Conservation (phyloP, 1,140 invertebrate genomes). For the Battus philenor region DNA sequence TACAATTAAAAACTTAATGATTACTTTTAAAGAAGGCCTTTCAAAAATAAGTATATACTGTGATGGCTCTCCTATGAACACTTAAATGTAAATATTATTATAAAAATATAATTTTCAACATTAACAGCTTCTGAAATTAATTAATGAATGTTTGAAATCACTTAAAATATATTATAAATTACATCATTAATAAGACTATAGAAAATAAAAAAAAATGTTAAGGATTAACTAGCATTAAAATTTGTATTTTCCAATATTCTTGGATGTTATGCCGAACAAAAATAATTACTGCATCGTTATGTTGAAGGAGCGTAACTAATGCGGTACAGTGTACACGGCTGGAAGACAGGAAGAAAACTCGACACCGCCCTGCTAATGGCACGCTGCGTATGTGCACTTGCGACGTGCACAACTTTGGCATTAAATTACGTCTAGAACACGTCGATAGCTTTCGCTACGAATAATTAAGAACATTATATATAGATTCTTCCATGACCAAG, state of each 20-base stretch:
- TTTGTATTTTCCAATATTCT: neutral
- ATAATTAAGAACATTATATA: slow-evolving; percentile 11
- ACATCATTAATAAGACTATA: too few relatives aligned
- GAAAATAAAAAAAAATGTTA: too few relatives aligned
- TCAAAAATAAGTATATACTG: too few relatives aligned
- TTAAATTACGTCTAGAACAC: slow-evolving; percentile 19
- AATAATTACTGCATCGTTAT: slow-evolving; percentile 10
- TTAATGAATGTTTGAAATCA: too few relatives aligned
- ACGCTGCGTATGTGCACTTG: slow-evolving; percentile 31
- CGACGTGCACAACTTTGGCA: slow-evolving; percentile 18
- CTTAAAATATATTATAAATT: too few relatives aligned
- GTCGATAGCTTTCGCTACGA: slow-evolving; percentile 7
- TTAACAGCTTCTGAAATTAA: too few relatives aligned
- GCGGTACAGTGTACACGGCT: slow-evolving; percentile 14
- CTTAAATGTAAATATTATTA: too few relatives aligned
- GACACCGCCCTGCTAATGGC: slow-evolving; percentile 45
- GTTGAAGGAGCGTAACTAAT: slow-evolving; percentile 14
- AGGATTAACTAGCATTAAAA: neutral
- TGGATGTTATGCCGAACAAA: slow-evolving; percentile 6
- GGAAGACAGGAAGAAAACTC: slow-evolving; percentile 47
- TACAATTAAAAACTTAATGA: too few relatives aligned
- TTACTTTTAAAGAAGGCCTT: too few relatives aligned
- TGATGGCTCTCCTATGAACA: too few relatives aligned
- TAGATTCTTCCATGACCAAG: too few relatives aligned
- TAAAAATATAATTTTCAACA: too few relatives aligned